Evolutionary conservation across 2,888 invertebrate genomes (phyloP).

Genomic region (Macrostomum cliftonense): DNA sequence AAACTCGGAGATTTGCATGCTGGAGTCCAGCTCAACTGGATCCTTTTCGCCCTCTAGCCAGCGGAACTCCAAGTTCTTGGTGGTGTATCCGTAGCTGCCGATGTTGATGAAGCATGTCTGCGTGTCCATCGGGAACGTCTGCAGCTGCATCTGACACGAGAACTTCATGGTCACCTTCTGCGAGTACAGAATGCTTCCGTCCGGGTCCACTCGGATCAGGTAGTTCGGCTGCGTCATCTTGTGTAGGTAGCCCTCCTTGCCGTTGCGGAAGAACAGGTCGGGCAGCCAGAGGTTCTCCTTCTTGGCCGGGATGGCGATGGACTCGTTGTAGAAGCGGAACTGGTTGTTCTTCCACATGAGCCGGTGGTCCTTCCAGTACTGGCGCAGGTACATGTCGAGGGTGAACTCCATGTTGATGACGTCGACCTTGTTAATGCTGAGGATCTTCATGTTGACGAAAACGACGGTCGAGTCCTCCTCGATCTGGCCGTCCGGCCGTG

Average conservation of each 20-base stretch:
- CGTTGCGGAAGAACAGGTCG: conserved; percentile 12
- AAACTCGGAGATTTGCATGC: conserved; percentile 11
- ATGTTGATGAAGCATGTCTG: conserved; percentile 11
- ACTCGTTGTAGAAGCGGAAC: conserved; percentile 8
- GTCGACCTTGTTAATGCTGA: conserved; percentile 9
- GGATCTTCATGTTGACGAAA: conserved; percentile 9
- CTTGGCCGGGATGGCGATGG: conserved; percentile 5
- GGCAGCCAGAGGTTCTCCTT: conserved; percentile 12
- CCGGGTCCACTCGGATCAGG: conserved; percentile 7
- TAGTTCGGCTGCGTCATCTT: conserved; percentile 11
- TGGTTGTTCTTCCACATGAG: conserved; percentile 6
- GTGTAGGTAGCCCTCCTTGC: conserved; percentile 10
- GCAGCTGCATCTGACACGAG: conserved; percentile 11
- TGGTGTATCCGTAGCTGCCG: conserved; percentile 11
- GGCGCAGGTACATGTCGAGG: conserved; percentile 8
- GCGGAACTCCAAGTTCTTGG: conserved; percentile 5
- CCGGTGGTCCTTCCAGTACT: conserved; percentile 9
- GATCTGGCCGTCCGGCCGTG: no score
- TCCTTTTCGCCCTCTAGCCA: conserved; percentile 4
- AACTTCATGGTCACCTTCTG: conserved; percentile 12
- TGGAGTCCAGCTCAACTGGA: conserved; percentile 3
- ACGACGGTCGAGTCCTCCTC: conserved; percentile 5
- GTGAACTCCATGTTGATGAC: conserved; percentile 12
- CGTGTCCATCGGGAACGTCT: conserved; percentile 12
- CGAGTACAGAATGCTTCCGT: conserved; percentile 10